Conservation (phyloP, 2,888 invertebrate species). For the Drosophila koepferae region DNA sequence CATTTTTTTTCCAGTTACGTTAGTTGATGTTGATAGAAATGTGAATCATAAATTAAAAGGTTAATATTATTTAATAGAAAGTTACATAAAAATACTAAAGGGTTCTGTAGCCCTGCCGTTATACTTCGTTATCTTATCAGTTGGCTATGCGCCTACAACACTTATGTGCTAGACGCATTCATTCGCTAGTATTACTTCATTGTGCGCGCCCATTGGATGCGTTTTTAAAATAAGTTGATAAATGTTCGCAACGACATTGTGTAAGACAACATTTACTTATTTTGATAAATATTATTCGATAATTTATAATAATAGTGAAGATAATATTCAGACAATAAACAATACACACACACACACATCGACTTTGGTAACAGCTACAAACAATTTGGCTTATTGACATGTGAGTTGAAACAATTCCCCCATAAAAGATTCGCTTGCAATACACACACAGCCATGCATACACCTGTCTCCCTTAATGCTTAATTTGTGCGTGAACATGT, state of each 20-base stretch:
- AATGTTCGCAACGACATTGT: slow-evolving; percentile 8
- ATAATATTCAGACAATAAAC: slow-evolving; percentile 2
- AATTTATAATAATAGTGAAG: slow-evolving; percentile 1
- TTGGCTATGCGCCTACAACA: slow-evolving; percentile 24
- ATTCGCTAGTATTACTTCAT: slow-evolving; percentile 69
- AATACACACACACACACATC: neutral
- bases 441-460: slow-evolving; percentile 1
- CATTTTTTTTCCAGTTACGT: neutral
- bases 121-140: slow-evolving; percentile 65
- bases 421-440: slow-evolving; percentile 31
- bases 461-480: slow-evolving; percentile 21
- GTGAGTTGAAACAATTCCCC: slow-evolving; percentile 37
- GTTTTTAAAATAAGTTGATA: slow-evolving; percentile 37
- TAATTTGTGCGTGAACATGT: slow-evolving; percentile 19
- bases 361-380: slow-evolving; percentile 3
- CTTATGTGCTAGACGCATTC: slow-evolving; percentile 33
- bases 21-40: neutral
- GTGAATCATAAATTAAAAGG: slow-evolving; percentile 2
- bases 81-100: neutral
- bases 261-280: slow-evolving; percentile 19
- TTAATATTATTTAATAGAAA: neutral
- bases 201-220: slow-evolving; percentile 48
- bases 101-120: slow-evolving; percentile 50
- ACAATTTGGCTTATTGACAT: slow-evolving; percentile 26
- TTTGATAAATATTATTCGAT: slow-evolving; percentile 14